phyloP scores from a whole-genome alignment of 2,888 invertebrate genomes.

The Meliscaeva auricollis region DNA sequence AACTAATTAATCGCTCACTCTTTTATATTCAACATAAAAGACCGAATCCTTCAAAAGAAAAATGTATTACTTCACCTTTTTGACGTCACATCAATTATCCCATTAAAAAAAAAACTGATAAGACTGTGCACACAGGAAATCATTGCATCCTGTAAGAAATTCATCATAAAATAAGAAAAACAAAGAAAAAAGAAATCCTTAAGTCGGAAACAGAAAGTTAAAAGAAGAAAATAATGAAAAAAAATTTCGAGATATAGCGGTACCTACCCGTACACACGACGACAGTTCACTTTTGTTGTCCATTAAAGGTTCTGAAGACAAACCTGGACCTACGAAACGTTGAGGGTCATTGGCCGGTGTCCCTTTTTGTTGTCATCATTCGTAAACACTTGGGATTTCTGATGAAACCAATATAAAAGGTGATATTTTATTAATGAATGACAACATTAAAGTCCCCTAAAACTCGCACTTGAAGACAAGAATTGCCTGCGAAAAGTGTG shows the following conservation, averaged over 20 bases:
- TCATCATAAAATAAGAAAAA: constrained; percentile 4
- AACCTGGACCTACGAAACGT: constrained; percentile 25
- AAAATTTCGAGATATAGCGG: neutral
- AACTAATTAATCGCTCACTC: constrained; percentile 44
- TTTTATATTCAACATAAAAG: constrained; percentile 21
- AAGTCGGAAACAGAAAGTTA: constrained; percentile 3
- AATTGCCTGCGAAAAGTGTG: constrained; percentile 69
- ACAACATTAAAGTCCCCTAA: constrained; percentile 32
- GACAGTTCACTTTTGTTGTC: constrained; percentile 8
- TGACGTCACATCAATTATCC: constrained; percentile 63
- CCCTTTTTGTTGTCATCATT: constrained; percentile 31
- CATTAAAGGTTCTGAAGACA: constrained; percentile 44
- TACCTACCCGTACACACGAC: neutral
- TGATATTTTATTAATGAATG: constrained; percentile 19
- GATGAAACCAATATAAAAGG: constrained; percentile 41
- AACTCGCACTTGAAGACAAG: constrained; percentile 56
- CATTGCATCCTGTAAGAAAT: constrained; percentile 51
- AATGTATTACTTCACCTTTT: constrained; percentile 43
- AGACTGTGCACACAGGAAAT: constrained; percentile 50
- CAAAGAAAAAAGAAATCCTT: neutral
- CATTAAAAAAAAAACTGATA: constrained; percentile 44
- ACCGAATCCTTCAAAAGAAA: constrained; percentile 23
- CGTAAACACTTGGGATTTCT: constrained; percentile 37
- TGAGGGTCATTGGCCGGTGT: constrained; percentile 13
- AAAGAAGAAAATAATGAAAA: constrained; percentile 21